These are phyloP conservation scores for Orchesella flavescens DNA, from an alignment of 2,888 invertebrate species.

Conservation along the genomic window DNA sequence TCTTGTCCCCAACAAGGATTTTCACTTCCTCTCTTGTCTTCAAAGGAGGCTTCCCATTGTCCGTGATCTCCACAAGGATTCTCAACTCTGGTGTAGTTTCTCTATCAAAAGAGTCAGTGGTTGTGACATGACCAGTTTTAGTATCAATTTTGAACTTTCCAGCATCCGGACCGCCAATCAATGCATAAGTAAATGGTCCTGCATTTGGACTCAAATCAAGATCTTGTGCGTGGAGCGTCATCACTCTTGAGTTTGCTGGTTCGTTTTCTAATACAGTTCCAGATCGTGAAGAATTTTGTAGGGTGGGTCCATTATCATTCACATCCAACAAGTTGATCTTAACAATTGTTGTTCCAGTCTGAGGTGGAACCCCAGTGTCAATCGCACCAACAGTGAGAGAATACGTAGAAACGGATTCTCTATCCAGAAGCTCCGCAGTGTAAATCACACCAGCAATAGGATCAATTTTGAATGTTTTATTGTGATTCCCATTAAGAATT, in stretches of 20 bases:
- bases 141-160: constrained; percentile 92
- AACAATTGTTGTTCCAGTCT: constrained; percentile 88
- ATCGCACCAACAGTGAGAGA: constrained; percentile 88
- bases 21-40: constrained; percentile 91
- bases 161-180: constrained; percentile 91
- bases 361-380: constrained; percentile 90
- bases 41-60: constrained; percentile 87
- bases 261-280: constrained; percentile 95
- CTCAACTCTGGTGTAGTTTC: constrained; percentile 89
- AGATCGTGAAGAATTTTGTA: constrained; percentile 89
- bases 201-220: constrained; percentile 90
- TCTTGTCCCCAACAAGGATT: constrained; percentile 91
- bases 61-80: constrained; percentile 92
- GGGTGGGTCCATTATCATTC: constrained; percentile 94
- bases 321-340: constrained; percentile 88
- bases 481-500: constrained; percentile 87
- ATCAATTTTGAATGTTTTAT: constrained; percentile 90
- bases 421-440: constrained; percentile 82
- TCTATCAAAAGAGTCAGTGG: constrained; percentile 91
- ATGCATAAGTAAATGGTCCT: constrained; percentile 89
- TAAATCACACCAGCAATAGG: constrained; percentile 87
- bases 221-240: constrained; percentile 93
- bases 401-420: constrained; percentile 85
- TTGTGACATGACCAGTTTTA: constrained; percentile 90
- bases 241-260: constrained; percentile 88